Evolutionary conservation across 2,888 invertebrate genomes (phyloP).

Genomic region (Bruchidius siliquastri): DNA sequence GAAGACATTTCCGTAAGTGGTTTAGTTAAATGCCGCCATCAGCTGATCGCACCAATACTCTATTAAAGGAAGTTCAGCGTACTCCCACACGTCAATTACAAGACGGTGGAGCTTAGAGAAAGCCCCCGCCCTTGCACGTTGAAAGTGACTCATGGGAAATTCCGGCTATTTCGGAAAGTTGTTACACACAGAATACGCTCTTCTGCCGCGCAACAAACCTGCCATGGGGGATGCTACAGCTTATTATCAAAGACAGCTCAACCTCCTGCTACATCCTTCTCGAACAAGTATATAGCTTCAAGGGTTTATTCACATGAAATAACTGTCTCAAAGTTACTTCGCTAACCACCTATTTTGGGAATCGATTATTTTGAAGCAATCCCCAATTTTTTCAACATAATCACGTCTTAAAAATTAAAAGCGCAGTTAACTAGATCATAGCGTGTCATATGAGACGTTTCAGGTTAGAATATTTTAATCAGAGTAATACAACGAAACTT

Average conservation of each 20-base stretch:
- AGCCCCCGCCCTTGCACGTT: neutral
- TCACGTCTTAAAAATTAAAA: too few relatives aligned
- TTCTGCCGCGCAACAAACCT: neutral
- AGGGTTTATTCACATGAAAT: too few relatives aligned
- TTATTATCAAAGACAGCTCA: neutral
- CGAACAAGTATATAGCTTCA: neutral
- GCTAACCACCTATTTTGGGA: too few relatives aligned
- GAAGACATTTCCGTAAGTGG: neutral
- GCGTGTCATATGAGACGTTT: too few relatives aligned
- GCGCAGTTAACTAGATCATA: too few relatives aligned
- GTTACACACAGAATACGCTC: neutral
- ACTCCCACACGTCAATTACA: neutral
- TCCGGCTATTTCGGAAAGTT: neutral
- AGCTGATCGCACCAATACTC: neutral
- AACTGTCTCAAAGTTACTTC: too few relatives aligned
- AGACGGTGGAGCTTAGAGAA: neutral
- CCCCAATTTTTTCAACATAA: too few relatives aligned
- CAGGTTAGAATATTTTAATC: too few relatives aligned
- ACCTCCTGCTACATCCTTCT: neutral
- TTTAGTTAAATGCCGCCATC: neutral
- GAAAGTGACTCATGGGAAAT: slow-evolving; percentile 11
- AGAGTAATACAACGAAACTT: too few relatives aligned
- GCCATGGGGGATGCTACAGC: neutral
- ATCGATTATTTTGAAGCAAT: too few relatives aligned
- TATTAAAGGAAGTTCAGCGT: neutral